These are phyloP conservation scores for Slavum lentiscoides DNA, from an alignment of 2,888 invertebrate species.

Conservation along the genomic window DNA sequence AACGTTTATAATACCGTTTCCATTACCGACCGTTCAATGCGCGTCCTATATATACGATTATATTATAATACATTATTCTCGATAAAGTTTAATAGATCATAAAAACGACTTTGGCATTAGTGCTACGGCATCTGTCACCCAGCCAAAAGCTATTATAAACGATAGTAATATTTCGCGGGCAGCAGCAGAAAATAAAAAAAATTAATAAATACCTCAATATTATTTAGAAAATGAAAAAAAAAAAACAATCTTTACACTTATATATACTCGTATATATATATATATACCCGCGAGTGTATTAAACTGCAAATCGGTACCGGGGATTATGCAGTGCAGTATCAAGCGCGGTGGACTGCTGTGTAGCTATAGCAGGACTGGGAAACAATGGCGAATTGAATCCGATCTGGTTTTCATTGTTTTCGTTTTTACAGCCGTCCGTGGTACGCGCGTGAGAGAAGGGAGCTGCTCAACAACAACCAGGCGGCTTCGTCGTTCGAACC, in stretches of 20 bases:
- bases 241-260: no score
- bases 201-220: no score
- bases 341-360: no score
- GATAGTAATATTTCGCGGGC: neutral
- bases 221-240: no score
- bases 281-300: no score
- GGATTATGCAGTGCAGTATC: no score
- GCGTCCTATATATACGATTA: neutral
- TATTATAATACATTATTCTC: slow-evolving; percentile 17
- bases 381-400: slow-evolving; percentile 42
- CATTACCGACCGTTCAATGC: slow-evolving; percentile 12
- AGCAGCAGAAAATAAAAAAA: neutral
- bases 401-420: slow-evolving; percentile 44
- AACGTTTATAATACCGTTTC: slow-evolving; percentile 15
- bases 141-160: slow-evolving; percentile 21
- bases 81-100: slow-evolving; percentile 50
- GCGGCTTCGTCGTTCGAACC: slow-evolving; percentile 20
- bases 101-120: slow-evolving; percentile 39
- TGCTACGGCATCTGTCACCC: slow-evolving; percentile 21
- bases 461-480: neutral
- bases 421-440: slow-evolving; percentile 6
- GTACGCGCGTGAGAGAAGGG: no score
- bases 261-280: no score
- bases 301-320: no score
- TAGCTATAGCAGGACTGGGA: neutral